phyloP scores from a whole-genome alignment of 2,888 invertebrate species.

The Erebia ligea region DNA sequence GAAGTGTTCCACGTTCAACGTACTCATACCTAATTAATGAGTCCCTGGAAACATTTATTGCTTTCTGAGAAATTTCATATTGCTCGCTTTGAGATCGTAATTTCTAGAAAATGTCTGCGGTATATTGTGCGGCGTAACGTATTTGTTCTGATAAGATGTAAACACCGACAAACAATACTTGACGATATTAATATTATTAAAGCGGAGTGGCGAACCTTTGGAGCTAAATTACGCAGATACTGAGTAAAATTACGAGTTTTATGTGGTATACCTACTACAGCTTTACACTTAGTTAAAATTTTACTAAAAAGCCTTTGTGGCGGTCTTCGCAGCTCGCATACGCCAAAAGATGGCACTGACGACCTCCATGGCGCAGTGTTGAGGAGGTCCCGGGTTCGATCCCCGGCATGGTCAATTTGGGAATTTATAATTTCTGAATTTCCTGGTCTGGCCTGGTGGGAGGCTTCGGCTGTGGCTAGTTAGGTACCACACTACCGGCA shows the following conservation, averaged over 20 bases:
- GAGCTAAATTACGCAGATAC: not conserved
- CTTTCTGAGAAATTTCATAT: conserved; percentile 8
- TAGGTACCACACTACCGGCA: too few relatives aligned
- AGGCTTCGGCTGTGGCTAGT: too few relatives aligned
- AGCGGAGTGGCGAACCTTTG: not conserved
- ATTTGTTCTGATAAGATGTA: conserved; percentile 8
- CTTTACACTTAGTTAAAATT: not conserved
- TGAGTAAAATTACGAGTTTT: not conserved
- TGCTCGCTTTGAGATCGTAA: not conserved
- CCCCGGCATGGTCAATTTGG: too few relatives aligned
- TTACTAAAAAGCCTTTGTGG: not conserved
- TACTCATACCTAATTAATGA: conserved; percentile 2
- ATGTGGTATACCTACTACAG: too few relatives aligned
- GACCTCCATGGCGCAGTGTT: too few relatives aligned
- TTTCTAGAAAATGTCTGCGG: conserved; percentile 15
- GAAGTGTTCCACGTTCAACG: not conserved
- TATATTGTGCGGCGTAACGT: conserved; percentile 5
- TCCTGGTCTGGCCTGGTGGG: too few relatives aligned
- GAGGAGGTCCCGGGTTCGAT: too few relatives aligned
- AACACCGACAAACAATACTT: conserved; percentile 3
- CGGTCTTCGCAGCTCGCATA: not conserved
- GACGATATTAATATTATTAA: not conserved
- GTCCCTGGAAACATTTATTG: conserved; percentile 5
- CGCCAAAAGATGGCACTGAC: too few relatives aligned
- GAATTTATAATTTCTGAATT: too few relatives aligned